Base-by-base conservation (phyloP, 1,140 invertebrate species). In the Caerostris extrusa region DNA sequence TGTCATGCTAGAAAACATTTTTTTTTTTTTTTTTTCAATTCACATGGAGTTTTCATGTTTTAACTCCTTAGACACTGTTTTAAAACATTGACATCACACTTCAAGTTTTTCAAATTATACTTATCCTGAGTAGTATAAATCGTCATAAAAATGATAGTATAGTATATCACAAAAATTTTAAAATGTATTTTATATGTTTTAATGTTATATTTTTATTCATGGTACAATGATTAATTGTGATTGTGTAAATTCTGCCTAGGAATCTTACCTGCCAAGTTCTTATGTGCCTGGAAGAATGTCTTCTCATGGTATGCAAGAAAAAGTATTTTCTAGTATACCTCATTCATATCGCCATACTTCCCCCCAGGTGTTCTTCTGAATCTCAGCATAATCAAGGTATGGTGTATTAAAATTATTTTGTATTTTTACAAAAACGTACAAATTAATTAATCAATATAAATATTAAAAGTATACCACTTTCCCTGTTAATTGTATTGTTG, bases 331-430 rank as follows among this genome's bases (percentile, higher is more conserved):
- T 60, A 93, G 87, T 93, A 60, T 83, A 50, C 34, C 67, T 55
- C 83, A 87, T 14, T 57, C 83, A 69, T 93, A 87, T 93, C 83
- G 67, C 12, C 61, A 87, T 87, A 17, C 61, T 7, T 14, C 90
- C 56, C 60, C 90, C 82, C 34, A 92, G 81, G 34, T 57, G 34
- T 57, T 92, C 34, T 34, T 34, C 90, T 8, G 61, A 92, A n/a
- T 64, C 60, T 58, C 64, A 83, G 6, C 82, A 71, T 5, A 86
- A 77, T 93, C 83, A 69, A 82, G 91, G 91, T 93, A 93, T 34
- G 14, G 34, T n/a, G 8, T 5, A 19, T 81, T 81, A 14, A 67
- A 67, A n/a, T 67, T 67, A 5, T 3, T n/a, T 3, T 14, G n/a
- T 67, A 67, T 67, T 67, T 67, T 14, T 67, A 14, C 3, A 67